These are phyloP conservation scores for Tokudaia muenninki DNA, from an alignment of 2,797 vertebrate species.

Conservation along the genomic window DNA sequence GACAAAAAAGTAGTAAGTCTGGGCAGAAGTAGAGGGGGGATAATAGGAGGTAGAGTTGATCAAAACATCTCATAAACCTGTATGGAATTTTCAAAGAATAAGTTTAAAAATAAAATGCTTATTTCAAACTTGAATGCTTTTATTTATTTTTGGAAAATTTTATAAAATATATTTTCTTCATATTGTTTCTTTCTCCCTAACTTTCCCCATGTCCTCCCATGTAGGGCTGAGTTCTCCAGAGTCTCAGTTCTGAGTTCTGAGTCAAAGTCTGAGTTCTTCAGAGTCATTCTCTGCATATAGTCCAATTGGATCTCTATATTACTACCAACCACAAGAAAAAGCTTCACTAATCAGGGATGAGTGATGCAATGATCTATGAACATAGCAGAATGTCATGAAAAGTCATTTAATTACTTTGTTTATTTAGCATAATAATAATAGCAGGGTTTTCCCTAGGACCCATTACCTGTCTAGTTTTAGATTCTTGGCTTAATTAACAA, in stretches of 20 bases:
- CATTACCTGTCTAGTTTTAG: background rate
- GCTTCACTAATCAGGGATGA: background rate
- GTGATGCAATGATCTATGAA: background rate
- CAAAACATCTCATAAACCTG: background rate
- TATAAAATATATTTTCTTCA: background rate
- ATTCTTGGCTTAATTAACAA: background rate
- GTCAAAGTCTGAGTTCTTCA: too few species aligned
- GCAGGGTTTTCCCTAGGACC: background rate
- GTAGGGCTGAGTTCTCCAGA: too few species aligned
- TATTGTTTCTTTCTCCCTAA: background rate
- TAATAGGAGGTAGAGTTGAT: background rate
- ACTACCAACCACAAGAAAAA: background rate
- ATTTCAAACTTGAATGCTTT: background rate
- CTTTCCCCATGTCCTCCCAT: background rate
- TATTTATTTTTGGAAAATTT: background rate
- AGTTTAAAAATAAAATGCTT: background rate
- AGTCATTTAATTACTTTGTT: background rate
- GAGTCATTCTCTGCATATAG: background rate
- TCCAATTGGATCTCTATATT: background rate
- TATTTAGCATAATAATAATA: background rate
- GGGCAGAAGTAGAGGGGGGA: too few species aligned
- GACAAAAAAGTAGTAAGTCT: background rate
- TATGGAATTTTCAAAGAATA: background rate
- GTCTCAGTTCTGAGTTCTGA: too few species aligned
- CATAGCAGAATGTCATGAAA: too few species aligned